A percentile compares a stretch with the other conserved stretches of the same genome.
Evolutionary conservation across 1,140 invertebrate species (phyloP).

Genomic region (Bombus ignitus): DNA sequence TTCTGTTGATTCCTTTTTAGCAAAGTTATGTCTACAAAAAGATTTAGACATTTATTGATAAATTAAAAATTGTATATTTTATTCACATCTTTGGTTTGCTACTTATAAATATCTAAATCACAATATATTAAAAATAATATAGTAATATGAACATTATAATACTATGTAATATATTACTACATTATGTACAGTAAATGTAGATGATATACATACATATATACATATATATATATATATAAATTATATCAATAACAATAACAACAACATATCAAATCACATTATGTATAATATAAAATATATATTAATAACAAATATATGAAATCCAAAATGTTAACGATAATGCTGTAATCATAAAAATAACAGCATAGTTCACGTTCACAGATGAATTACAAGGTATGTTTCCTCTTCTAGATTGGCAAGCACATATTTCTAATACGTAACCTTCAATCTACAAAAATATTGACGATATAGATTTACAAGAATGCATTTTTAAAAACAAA

Average conservation of each 20-base stretch:
- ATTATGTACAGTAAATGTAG: neutral
- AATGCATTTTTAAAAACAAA: neutral
- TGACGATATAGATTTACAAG: neutral
- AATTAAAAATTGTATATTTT: neutral
- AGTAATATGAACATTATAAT: neutral
- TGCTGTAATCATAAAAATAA: neutral
- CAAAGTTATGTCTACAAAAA: neutral
- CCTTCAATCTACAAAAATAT: constrained; percentile 62
- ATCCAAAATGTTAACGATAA: neutral
- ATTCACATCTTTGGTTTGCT: neutral
- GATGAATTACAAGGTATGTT: constrained; percentile 67
- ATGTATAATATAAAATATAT: neutral
- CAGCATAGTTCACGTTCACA: constrained; percentile 5
- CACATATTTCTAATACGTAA: constrained; percentile 67
- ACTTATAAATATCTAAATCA: neutral
- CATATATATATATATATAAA: neutral
- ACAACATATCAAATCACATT: neutral
- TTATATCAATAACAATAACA: neutral
- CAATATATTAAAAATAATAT: neutral
- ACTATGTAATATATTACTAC: neutral
- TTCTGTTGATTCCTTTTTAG: no score
- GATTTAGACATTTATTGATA: no score
- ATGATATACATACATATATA: no score
- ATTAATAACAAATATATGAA: neutral
- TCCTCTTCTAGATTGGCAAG: constrained; percentile 55